Evolutionary conservation across 2,888 invertebrate genomes (phyloP).

Genomic region (Automeris io): DNA sequence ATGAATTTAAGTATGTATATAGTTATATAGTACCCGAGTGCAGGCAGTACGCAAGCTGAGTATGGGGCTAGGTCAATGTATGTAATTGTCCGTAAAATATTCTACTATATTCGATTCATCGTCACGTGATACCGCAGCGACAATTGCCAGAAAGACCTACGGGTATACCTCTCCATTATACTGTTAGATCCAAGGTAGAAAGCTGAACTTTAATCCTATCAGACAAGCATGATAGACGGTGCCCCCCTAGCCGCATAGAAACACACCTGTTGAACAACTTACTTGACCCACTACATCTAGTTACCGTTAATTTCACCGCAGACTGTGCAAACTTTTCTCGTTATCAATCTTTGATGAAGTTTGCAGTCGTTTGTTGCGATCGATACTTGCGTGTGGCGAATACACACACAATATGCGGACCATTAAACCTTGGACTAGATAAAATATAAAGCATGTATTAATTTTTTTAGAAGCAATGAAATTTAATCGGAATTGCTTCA

Average conservation of each 20-base stretch:
- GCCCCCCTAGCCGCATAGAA: constrained; percentile 5
- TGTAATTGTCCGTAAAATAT: not conserved
- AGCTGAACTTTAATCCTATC: constrained; percentile 21
- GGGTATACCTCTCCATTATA: constrained; percentile 1
- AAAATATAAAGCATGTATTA: constrained; percentile 8
- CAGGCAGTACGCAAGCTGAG: no score
- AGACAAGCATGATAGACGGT: constrained; percentile 9
- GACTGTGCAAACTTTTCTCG: constrained; percentile 24
- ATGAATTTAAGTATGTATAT: no score
- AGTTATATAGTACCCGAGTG: no score
- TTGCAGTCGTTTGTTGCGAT: constrained; percentile 32
- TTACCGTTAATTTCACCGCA: constrained; percentile 18
- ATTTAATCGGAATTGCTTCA: constrained; percentile 7
- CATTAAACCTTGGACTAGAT: constrained; percentile 40
- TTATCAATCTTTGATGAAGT: constrained; percentile 29
- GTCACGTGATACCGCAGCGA: not conserved
- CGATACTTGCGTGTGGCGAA: constrained; percentile 44
- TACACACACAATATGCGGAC: constrained; percentile 38
- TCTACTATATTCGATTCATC: no score
- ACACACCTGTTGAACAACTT: constrained; percentile 12
- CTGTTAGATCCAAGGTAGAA: constrained; percentile 7
- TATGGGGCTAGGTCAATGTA: no score
- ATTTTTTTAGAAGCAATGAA: constrained; percentile 12
- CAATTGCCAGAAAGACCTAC: not conserved
- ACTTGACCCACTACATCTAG: constrained; percentile 13